phyloP scores from a whole-genome alignment of 2,113 vertebrate genomes.

The Anolis carolinensis region DNA sequence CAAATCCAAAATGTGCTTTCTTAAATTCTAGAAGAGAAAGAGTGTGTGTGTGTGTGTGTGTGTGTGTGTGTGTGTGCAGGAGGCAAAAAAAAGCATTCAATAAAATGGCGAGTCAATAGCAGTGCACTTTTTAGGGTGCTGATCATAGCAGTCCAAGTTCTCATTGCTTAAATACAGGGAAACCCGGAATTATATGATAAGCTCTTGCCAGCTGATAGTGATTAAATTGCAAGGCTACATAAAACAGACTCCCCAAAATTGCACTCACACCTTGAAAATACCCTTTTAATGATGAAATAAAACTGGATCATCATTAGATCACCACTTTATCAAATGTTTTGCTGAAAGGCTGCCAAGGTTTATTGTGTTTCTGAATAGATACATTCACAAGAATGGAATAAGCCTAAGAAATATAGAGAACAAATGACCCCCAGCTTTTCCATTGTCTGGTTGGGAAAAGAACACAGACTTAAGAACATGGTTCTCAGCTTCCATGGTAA shows the following conservation, averaged over 20 bases:
- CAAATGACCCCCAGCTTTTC: slow-evolving; percentile 10
- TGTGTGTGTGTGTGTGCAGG: not conserved
- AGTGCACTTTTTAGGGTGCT: not conserved
- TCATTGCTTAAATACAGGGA: not conserved
- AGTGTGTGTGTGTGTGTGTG: no score
- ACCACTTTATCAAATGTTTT: not conserved
- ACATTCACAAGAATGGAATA: not conserved
- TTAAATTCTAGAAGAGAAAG: not conserved
- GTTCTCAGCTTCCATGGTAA: not conserved
- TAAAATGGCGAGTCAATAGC: not conserved
- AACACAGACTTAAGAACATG: not conserved
- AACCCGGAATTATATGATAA: slow-evolving; percentile 1
- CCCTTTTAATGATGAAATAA: not conserved
- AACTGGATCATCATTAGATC: not conserved
- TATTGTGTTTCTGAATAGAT: accelerated
- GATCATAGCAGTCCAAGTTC: not conserved
- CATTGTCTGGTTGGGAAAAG: not conserved
- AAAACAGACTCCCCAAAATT: slow-evolving; percentile 15
- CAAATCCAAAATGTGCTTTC: not conserved
- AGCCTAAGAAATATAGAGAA: not conserved
- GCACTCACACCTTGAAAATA: not conserved
- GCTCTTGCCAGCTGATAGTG: not conserved
- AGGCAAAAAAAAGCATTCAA: not conserved
- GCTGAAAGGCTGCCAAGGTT: not conserved
- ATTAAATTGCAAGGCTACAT: not conserved